Percentiles rank a stretch among this genome's conserved stretches.
Evolutionary conservation across 2,797 vertebrate species (phyloP).

Genomic region (Pseudomugil tenellus): DNA sequence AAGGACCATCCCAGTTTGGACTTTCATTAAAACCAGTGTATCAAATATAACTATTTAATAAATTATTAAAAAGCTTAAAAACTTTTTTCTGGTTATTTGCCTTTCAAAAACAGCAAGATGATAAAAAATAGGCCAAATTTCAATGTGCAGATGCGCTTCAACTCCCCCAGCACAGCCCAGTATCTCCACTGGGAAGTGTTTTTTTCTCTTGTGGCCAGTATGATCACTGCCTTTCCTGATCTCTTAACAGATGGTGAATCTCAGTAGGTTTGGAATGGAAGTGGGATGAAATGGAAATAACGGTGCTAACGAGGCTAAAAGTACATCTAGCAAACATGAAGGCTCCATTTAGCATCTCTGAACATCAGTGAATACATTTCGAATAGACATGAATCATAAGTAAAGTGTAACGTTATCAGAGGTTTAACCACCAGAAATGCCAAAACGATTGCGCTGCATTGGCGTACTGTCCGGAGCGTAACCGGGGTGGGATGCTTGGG

Average conservation of each 20-base stretch:
- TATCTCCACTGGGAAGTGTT: conserved; percentile 23
- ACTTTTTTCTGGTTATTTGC: neutral
- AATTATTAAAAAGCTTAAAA: conserved; percentile 6
- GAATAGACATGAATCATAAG: conserved; percentile 6
- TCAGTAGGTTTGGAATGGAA: neutral
- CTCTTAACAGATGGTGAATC: conserved; percentile 29
- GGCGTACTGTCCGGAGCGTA: too few species aligned
- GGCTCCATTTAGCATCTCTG: conserved; percentile 11
- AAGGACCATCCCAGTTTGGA: conserved; percentile 34
- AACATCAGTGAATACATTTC: conserved; percentile 9
- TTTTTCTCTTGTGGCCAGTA: conserved; percentile 17
- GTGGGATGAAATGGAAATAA: conserved; percentile 1
- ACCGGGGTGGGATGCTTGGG: too few species aligned
- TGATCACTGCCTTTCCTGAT: conserved; percentile 26
- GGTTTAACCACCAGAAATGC: too few species aligned
- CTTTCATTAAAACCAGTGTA: conserved; percentile 23
- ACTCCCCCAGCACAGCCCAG: conserved; percentile 1
- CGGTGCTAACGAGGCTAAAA: conserved; percentile 26
- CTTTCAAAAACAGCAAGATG: conserved; percentile 1
- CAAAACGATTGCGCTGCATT: too few species aligned
- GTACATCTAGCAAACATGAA: conserved; percentile 7
- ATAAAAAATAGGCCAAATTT: conserved; percentile 11
- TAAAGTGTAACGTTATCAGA: too few species aligned
- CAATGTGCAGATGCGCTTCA: conserved; percentile 13
- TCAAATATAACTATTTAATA: conserved; percentile 31